Percentiles rank a stretch among this genome's conserved stretches.
phyloP scores from a whole-genome alignment of 1,140 invertebrate genomes.

The Alviniconcha marisindica region DNA sequence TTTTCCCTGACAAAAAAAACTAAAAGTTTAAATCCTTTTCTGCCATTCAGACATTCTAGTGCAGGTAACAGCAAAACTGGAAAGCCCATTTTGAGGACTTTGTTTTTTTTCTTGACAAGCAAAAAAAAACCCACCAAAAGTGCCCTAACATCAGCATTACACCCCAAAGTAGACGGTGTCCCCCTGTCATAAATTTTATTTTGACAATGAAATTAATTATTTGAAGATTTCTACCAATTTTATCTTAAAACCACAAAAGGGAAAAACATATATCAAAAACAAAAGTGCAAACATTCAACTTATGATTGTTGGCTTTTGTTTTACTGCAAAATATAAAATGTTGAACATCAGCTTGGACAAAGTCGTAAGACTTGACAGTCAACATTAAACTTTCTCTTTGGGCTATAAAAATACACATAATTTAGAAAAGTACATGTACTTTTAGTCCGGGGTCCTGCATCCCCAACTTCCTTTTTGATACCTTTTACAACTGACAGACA shows the following conservation, averaged over 20 bases:
- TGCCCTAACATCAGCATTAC: not conserved
- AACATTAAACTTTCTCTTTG: too few species aligned
- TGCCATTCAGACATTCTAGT: not conserved
- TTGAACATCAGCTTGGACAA: too few species aligned
- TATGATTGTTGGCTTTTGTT: too few species aligned
- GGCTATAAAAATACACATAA: too few species aligned
- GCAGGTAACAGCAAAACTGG: not conserved
- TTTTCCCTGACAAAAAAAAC: not conserved
- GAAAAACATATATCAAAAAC: not conserved
- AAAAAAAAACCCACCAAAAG: not conserved
- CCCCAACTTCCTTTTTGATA: too few species aligned
- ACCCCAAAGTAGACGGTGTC: not conserved
- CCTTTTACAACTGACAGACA: too few species aligned
- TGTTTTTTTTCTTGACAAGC: too few species aligned
- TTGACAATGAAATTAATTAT: not conserved
- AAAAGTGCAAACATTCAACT: not conserved
- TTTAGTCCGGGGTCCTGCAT: too few species aligned
- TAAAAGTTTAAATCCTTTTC: not conserved
- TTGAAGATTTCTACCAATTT: not conserved
- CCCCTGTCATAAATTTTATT: not conserved
- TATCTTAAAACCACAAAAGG: not conserved
- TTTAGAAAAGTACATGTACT: too few species aligned
- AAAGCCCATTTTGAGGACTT: not conserved
- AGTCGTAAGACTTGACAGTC: too few species aligned
- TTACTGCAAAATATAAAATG: too few species aligned